Base-by-base conservation (phyloP, 23 tunicate genomes). In the Halocynthia roretzi region DNA sequence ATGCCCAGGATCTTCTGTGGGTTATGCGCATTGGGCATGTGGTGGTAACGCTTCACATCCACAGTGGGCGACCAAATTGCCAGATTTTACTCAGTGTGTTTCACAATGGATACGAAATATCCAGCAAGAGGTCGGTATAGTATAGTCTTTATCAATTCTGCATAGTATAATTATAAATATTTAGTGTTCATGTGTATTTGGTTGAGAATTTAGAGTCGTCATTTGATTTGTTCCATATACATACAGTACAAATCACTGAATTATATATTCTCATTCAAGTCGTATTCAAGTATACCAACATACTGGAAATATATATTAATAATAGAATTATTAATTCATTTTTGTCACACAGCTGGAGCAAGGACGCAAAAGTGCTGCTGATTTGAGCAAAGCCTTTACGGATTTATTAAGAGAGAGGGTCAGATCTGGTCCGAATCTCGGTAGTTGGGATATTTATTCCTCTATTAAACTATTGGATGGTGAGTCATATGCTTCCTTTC, bases 31-130 rank as follows among this genome's bases (percentile, higher is more conserved):
- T 65, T 88, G 95, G 95, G 82, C 67, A 8, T 94, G 99, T 60
- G 95, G 87, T 18, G 91, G 87, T 23, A 77, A 72, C 22, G n/a
- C 55, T 19, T 49, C 68, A 7, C 19, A 84, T 76, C 95, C 95
- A 14, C 18, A 72, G n/a, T 94, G 99, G 99, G 77, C 72, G 20
- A 80, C 81, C 48, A 53, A 70, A 19, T 63, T 71, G 54, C 99
- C 99, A 31, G 99, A 94, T 76, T 64, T 94, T 52, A 80, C 83
- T 19, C 80, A 77, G 54, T 94, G 99, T 63, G 78, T 76, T 49
- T 88, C 99, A 15, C 56, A 51, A 6, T 94, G 95, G 97, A 71
- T 90, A n/a, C 87, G 68, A 66, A 84, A 77, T 44, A 21, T 90
- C 14, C 70, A 80, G 53, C 61, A 81, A 40, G 76, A 85, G 90